Conservation (phyloP, 2,888 invertebrate species). For the Drosophila fulvimacula region DNA sequence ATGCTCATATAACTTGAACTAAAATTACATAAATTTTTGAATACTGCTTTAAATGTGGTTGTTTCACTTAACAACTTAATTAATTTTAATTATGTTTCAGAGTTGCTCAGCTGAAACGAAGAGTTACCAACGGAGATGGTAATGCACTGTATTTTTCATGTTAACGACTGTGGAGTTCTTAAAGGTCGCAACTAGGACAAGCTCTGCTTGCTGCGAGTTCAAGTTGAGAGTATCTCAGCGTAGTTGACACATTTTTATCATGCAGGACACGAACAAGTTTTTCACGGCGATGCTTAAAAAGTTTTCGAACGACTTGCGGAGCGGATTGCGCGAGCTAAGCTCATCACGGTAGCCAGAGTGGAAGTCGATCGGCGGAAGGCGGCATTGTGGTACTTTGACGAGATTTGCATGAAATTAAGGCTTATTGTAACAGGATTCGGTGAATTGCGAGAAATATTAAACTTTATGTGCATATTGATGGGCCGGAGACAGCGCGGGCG, state of each 20-base stretch:
- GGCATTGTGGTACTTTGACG: slow-evolving; percentile 47
- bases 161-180: slow-evolving; percentile 45
- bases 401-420: slow-evolving; percentile 78
- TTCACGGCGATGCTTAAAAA: slow-evolving; percentile 72
- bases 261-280: slow-evolving; percentile 78
- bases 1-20: no score
- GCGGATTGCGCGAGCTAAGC: slow-evolving; percentile 67
- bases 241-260: slow-evolving; percentile 72
- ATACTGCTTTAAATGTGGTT: slow-evolving; percentile 8
- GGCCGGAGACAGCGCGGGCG: slow-evolving; percentile 22
- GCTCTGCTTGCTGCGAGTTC: slow-evolving; percentile 36
- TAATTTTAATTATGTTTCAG: slow-evolving; percentile 54
- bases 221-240: slow-evolving; percentile 30
- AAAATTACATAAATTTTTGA: neutral
- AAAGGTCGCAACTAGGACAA: slow-evolving; percentile 31
- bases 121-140: slow-evolving; percentile 34
- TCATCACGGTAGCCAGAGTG: slow-evolving; percentile 19
- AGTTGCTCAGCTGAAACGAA: slow-evolving; percentile 6
- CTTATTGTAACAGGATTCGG: slow-evolving; percentile 76
- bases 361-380: neutral
- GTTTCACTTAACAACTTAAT: slow-evolving; percentile 60
- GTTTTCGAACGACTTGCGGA: slow-evolving; percentile 55
- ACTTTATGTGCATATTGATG: slow-evolving; percentile 78
- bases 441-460: slow-evolving; percentile 75
- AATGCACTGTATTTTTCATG: slow-evolving; percentile 54